Base-by-base conservation (phyloP, 2,888 invertebrate genomes). In the Ganaspis brasiliensis region DNA sequence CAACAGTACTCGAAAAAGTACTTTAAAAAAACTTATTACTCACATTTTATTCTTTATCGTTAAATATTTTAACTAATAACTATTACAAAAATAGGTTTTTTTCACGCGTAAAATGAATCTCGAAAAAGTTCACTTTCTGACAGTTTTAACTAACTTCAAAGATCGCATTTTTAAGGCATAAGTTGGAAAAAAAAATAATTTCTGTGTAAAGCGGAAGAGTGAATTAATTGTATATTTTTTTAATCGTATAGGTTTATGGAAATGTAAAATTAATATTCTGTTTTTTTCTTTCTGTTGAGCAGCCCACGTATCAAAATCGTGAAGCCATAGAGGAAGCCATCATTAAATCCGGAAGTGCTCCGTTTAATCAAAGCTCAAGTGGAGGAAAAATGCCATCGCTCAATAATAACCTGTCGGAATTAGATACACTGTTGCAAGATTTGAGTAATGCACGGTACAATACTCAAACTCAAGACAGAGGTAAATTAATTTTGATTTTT, bases 391-490 rank as follows among this genome's bases (percentile, higher is more conserved):
- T 92, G 84, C 91, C 93, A 5, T 92, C 93, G 0, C 91, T 93
- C 75, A 94, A 94, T 88, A 96, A 95, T 84, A 97, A 98, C 92
- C 93, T 98, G 61, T 96, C 97, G 0, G 98, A 98, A 91, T 92
- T 99, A 89, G 98, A 99, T 91, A 97, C 96, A 16, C 93, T 99
- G 73, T 93, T 99, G 75, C 96, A 98, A 89, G 98, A 98, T 91
- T 93, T 99, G 85, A 98, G 98, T 93, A 96, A 95, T 90, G 96
- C 96, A 0, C 93, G 94, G 78, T 95, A 95, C 88, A 92, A 92
- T 80, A 84, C 90, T 37, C 88, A 91, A 31, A 85, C 86, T 72
- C 87, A 89, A 37, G 91, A 91, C 73, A 93, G 92, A 89, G 93
- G 93, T 93, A 75, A 81, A 73, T 77, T 16, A 21, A 59, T 14